Evolutionary conservation across 2,797 vertebrate genomes (phyloP).

Genomic region (Fistularia commersonii): DNA sequence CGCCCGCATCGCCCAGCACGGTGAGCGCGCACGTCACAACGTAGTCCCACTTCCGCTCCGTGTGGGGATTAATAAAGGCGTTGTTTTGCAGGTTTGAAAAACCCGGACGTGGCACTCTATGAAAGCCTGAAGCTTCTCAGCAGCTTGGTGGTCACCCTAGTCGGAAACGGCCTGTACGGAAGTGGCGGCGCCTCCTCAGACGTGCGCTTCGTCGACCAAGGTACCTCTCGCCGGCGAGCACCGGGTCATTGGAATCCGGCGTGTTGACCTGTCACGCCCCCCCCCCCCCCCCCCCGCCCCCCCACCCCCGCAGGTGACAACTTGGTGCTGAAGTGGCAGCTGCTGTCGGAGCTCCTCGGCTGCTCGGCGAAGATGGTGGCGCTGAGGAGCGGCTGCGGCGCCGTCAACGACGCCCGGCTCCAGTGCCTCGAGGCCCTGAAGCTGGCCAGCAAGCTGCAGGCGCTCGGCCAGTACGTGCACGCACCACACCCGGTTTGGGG

Average conservation of each 20-base stretch:
- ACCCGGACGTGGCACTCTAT: constrained; percentile 76
- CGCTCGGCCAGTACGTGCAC: constrained; percentile 74
- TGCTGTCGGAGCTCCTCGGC: constrained; percentile 82
- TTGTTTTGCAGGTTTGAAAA: constrained; percentile 74
- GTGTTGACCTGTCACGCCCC: not conserved
- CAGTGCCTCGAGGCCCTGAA: constrained; percentile 90
- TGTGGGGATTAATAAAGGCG: not conserved
- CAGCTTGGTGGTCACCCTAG: constrained; percentile 81
- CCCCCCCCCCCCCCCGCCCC: no score
- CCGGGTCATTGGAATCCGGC: no score
- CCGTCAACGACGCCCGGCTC: constrained; percentile 82
- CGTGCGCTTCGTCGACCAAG: constrained; percentile 77
- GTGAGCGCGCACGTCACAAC: constrained; percentile 72
- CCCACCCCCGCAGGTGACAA: constrained; percentile 77
- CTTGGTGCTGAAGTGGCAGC: constrained; percentile 87
- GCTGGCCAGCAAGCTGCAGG: constrained; percentile 84
- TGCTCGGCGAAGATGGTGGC: constrained; percentile 81
- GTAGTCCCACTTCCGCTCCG: no score
- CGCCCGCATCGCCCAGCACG: constrained; percentile 68
- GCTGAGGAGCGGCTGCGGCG: constrained; percentile 74
- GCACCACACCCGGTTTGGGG: not conserved
- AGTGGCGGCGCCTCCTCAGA: constrained; percentile 48
- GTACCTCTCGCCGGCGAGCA: constrained; percentile 51
- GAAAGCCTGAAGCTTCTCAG: constrained; percentile 86
- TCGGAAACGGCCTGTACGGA: constrained; percentile 79